A percentile compares a stretch with the other conserved stretches of the same genome.
Conservation (phyloP, 2,113 vertebrate species). For the Paradoxurus hermaphroditus region DNA sequence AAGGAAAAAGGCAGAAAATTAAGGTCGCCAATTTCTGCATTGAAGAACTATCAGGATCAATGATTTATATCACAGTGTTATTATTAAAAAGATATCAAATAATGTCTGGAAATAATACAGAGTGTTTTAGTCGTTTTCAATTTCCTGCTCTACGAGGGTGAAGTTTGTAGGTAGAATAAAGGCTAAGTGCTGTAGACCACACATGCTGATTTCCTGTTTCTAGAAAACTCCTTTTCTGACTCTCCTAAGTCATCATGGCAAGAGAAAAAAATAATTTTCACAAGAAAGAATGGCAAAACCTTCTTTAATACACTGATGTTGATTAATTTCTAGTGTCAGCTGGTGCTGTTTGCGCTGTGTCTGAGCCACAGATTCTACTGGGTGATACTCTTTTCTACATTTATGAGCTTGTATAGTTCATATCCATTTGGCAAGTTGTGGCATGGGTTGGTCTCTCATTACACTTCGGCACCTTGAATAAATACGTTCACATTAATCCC, state of each 20-base stretch:
- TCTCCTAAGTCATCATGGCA: not conserved
- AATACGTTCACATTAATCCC: slow-evolving; percentile 46
- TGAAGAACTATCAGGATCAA: not conserved
- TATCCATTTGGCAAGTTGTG: slow-evolving; percentile 13
- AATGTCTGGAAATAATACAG: not conserved
- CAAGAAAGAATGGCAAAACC: not conserved
- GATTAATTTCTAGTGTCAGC: not conserved
- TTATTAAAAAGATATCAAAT: slow-evolving; percentile 35
- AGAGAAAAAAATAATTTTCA: not conserved
- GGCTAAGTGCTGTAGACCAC: not conserved
- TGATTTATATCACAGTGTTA: not conserved
- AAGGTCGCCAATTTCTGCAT: not conserved
- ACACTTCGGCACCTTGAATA: slow-evolving; percentile 44
- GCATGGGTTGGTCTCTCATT: slow-evolving; percentile 30
- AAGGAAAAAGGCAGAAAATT: not conserved
- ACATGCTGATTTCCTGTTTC: not conserved
- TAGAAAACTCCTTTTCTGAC: not conserved
- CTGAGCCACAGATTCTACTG: not conserved
- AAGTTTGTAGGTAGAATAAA: not conserved
- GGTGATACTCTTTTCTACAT: not conserved
- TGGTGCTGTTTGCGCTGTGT: not conserved
- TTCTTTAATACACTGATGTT: not conserved
- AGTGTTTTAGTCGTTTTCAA: slow-evolving; percentile 21
- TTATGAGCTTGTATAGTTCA: not conserved
- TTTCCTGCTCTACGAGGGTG: not conserved